These are phyloP conservation scores for Campoletis sonorensis DNA, from an alignment of 1,140 invertebrate genomes.

Conservation along the genomic window DNA sequence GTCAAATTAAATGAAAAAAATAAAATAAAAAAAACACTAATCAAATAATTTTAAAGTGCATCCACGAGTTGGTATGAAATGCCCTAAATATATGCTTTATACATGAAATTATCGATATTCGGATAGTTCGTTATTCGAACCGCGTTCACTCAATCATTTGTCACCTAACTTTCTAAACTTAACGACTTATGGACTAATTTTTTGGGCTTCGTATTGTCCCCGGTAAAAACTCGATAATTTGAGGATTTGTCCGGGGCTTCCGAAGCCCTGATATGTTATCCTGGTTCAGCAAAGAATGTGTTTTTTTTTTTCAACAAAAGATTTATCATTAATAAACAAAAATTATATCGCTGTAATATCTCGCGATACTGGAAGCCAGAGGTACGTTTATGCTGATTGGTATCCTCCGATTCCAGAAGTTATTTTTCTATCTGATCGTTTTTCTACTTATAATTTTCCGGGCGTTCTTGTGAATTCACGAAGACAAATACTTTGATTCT, in stretches of 20 bases:
- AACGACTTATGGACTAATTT: conserved; percentile 61
- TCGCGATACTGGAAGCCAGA: conserved; percentile 52
- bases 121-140: conserved; percentile 25
- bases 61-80: background rate
- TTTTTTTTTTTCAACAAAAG: conserved; percentile 18
- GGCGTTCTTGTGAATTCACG: conserved; percentile 19
- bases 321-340: conserved; percentile 26
- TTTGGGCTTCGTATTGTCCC: conserved; percentile 40
- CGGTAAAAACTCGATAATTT: conserved; percentile 39
- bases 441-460: conserved; percentile 20
- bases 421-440: conserved; percentile 37
- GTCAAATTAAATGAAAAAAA: no score
- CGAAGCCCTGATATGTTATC: conserved; percentile 73
- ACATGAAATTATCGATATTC: background rate
- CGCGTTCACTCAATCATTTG: conserved; percentile 27
- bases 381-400: conserved; percentile 67
- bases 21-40: no score
- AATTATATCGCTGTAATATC: conserved; percentile 32
- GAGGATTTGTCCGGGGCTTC: conserved; percentile 27
- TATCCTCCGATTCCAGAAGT: conserved; percentile 53
- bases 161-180: conserved; percentile 58
- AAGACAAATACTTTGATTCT: conserved; percentile 6
- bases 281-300: conserved; percentile 72
- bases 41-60: no score
- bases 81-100: background rate